These are phyloP conservation scores for Cyclargus thomasi DNA, from an alignment of 1,140 invertebrate species.

Conservation along the genomic window DNA sequence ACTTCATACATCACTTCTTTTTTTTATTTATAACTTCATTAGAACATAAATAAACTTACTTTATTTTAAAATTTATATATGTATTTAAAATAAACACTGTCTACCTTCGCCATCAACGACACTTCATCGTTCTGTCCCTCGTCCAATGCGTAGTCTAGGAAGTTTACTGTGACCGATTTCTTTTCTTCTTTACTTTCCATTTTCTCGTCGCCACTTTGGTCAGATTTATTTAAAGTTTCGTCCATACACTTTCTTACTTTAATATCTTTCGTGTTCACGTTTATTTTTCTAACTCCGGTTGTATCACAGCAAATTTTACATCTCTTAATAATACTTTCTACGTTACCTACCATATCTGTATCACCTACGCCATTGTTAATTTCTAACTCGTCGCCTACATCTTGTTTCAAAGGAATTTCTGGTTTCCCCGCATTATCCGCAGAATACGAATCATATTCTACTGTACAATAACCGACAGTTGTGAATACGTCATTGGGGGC, in stretches of 20 bases:
- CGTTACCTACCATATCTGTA: constrained; percentile 20
- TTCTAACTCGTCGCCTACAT: constrained; percentile 18
- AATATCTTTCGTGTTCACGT: constrained; percentile 28
- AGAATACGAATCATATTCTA: constrained; percentile 40
- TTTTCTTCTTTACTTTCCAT: constrained; percentile 33
- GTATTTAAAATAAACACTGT: too few relatives aligned
- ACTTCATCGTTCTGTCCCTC: constrained; percentile 43
- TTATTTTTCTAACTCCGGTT: constrained; percentile 17
- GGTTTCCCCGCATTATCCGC: constrained; percentile 33
- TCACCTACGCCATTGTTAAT: constrained; percentile 23
- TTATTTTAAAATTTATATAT: too few relatives aligned
- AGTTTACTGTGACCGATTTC: constrained; percentile 39
- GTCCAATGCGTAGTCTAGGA: constrained; percentile 34
- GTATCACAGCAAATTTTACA: constrained; percentile 47
- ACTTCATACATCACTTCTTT: too few relatives aligned
- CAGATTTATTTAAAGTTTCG: constrained; percentile 24
- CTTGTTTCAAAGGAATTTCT: constrained; percentile 20
- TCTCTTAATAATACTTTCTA: constrained; percentile 32
- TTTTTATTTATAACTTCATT: too few relatives aligned
- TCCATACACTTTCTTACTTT: constrained; percentile 45
- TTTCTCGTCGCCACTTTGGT: constrained; percentile 24
- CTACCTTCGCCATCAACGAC: constrained; percentile 46
- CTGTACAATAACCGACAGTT: constrained; percentile 56
- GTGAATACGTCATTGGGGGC: constrained; percentile 39
- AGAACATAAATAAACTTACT: too few relatives aligned